phyloP scores from a whole-genome alignment of 2,113 vertebrate genomes.

The Sander lucioperca region DNA sequence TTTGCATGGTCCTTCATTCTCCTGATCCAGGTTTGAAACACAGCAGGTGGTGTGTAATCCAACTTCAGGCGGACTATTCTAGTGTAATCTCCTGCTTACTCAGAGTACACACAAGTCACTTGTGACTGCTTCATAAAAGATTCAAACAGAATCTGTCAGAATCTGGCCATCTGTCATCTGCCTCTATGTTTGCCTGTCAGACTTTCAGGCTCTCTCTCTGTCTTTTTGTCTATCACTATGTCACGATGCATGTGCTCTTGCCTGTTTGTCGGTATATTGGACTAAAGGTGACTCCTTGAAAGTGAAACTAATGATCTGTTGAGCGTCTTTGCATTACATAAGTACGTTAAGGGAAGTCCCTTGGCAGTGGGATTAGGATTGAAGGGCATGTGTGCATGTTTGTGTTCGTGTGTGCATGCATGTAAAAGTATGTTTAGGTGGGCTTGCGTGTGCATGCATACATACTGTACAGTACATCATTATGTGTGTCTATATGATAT shows the following conservation, averaged over 20 bases:
- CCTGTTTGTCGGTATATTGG: not conserved
- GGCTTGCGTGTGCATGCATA: not conserved
- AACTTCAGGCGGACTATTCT: conserved; percentile 68
- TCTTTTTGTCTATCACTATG: conserved; percentile 25
- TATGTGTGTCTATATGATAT: not conserved
- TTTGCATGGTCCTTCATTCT: conserved; percentile 49
- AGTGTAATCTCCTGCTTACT: conserved; percentile 66
- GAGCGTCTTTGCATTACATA: conserved; percentile 54
- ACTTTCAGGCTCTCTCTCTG: conserved; percentile 40
- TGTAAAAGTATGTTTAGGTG: not conserved
- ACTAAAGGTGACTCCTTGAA: conserved; percentile 18
- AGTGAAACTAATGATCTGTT: conserved; percentile 47
- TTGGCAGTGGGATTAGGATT: conserved; percentile 45
- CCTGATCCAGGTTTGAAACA: conserved; percentile 66
- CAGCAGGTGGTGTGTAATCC: conserved; percentile 76
- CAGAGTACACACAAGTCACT: conserved; percentile 69
- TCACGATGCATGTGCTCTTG: conserved; percentile 33
- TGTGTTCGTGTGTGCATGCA: not conserved
- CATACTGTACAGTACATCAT: not conserved
- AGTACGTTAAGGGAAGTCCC: conserved; percentile 58
- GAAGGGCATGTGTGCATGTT: conserved; percentile 10
- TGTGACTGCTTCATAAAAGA: conserved; percentile 66
- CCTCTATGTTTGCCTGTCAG: conserved; percentile 56
- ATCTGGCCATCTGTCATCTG: conserved; percentile 69
- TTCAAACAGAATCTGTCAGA: conserved; percentile 49